Evolutionary conservation across 2,113 vertebrate species (phyloP), one percentile per base, ranked within the genome.

Genomic region (Romanogobio albipinnatus): DNA sequence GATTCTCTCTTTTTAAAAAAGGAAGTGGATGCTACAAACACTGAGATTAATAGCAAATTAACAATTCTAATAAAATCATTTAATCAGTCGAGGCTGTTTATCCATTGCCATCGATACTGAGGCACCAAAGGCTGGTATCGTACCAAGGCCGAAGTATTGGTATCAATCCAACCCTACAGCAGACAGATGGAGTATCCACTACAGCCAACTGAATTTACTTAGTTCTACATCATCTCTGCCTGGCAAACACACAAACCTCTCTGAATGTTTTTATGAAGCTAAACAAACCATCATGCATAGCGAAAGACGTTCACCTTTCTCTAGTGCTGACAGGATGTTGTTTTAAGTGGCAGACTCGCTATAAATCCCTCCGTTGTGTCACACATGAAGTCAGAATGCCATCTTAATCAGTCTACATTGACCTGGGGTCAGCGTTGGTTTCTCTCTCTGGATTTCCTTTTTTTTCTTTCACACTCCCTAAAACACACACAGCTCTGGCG

Each of bases 321-420:
- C 26, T n/a, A 1, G 2, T 24, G 39, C 9, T 2, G 5, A 4
- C 33, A 78, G 76, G 1, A 78, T 78, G 36, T 43, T 78, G 61
- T 4, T 19, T 0, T 45, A 15, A 47, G 78, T 17, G 58, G 43
- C 45, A 17, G 61, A 71, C 51, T 43, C 11, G 1, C 66, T 56
- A 24, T 53, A 82, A 36, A 82, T 36, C 7, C 22, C 33, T 58
- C 33, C 22, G 2, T 43, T 66, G 47, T 81, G 66, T 82, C 61
- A 79, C 75, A 66, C 81, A 62, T 76, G 61, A 73, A 82, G 29
- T 22, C 66, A 83, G 9, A 86, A 45, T 7, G 29, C 53, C 83
- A 85, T 76, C 26, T 56, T 85, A 86, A 91, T 87, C 89, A 86
- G 87, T 80, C 82, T 76, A 51, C 53, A 81, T 64, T 81, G 84